These are phyloP conservation scores for Actinia equina DNA, from an alignment of 64 coral and sea anemone genomes.

Conservation along the genomic window DNA sequence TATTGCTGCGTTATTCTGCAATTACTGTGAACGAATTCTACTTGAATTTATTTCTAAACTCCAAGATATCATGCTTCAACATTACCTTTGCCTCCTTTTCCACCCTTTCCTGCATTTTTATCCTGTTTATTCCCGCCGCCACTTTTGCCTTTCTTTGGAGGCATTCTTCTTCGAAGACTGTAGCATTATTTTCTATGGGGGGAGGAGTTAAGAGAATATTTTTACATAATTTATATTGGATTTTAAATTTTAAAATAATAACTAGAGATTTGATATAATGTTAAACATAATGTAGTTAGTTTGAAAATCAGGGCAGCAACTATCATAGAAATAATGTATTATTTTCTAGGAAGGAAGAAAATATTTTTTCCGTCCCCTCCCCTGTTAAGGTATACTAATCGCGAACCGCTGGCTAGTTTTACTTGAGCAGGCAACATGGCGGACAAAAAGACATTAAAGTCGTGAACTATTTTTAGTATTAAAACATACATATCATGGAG, in stretches of 20 bases:
- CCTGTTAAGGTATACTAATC: neutral
- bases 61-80: neutral
- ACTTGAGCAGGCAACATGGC: conserved; percentile 4
- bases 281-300: neutral
- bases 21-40: no score
- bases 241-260: neutral
- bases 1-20: no score
- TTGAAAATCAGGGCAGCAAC: neutral
- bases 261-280: neutral
- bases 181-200: neutral
- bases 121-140: conserved; percentile 47
- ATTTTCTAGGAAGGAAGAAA: neutral
- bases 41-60: no score
- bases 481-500: conserved; percentile 28
- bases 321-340: neutral
- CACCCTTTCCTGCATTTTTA: conserved; percentile 31
- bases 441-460: neutral
- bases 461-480: neutral
- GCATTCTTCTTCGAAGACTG: conserved; percentile 32
- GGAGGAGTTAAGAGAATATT: neutral
- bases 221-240: neutral
- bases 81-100: conserved; percentile 63
- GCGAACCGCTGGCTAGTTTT: conserved; percentile 2
- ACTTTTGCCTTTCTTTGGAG: conserved; percentile 64
- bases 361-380: conserved; percentile 2